Percentiles rank a stretch among this genome's conserved stretches.
Conservation (phyloP, 2,888 invertebrate genomes). For the Tiliacea aurago region DNA sequence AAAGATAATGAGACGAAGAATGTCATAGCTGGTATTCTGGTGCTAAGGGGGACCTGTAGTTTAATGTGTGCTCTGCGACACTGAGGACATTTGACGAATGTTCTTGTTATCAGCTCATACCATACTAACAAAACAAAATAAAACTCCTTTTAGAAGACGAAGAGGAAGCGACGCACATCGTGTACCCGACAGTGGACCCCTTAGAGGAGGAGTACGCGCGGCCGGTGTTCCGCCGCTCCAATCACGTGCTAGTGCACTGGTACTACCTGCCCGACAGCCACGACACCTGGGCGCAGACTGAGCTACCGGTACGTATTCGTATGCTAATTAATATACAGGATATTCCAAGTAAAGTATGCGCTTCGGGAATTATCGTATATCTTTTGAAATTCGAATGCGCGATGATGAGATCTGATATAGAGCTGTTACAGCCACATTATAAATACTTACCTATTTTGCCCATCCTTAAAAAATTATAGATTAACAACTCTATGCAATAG, state of each 20-base stretch:
- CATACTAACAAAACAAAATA: background rate
- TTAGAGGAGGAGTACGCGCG: constrained; percentile 97
- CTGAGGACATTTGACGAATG: background rate
- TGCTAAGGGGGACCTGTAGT: background rate
- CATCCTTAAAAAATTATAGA: background rate
- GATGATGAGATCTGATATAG: background rate
- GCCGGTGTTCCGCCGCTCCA: constrained; percentile 95
- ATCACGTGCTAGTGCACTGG: constrained; percentile 97
- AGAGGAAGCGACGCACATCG: constrained; percentile 97
- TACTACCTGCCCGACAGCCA: constrained; percentile 98
- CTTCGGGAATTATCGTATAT: background rate
- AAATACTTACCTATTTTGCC: background rate
- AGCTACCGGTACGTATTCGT: constrained; percentile 81
- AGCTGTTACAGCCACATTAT: background rate
- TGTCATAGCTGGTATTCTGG: background rate
- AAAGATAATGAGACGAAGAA: background rate
- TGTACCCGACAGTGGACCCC: constrained; percentile 96
- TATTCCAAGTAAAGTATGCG: background rate
- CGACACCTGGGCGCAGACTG: constrained; percentile 94
- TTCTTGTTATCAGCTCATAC: background rate
- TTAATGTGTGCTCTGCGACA: background rate
- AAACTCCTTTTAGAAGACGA: constrained; percentile 91
- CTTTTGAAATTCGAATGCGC: background rate
- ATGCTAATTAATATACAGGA: background rate
- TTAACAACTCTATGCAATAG: background rate